Evolutionary conservation across 2,888 invertebrate genomes (phyloP).

Genomic region (Tetragonisca angustula): DNA sequence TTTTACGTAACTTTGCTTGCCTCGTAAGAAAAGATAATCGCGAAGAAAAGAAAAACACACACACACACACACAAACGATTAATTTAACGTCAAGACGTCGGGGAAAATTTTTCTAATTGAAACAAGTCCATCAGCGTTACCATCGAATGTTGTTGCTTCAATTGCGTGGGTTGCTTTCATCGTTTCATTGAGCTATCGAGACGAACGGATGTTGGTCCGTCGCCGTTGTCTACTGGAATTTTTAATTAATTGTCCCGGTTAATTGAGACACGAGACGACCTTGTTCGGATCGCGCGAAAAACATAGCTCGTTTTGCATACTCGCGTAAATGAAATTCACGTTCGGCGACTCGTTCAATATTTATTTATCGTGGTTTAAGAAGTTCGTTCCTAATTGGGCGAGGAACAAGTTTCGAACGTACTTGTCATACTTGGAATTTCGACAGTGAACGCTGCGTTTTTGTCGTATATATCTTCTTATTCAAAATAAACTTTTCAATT

Average conservation of each 20-base stretch:
- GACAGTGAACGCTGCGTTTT: neutral
- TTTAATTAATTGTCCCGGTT: slow-evolving; percentile 69
- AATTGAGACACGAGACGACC: slow-evolving; percentile 55
- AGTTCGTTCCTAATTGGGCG: neutral
- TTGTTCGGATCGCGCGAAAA: neutral
- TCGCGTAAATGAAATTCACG: slow-evolving; percentile 8
- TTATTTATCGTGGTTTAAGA: neutral
- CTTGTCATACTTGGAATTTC: neutral
- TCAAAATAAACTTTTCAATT: neutral
- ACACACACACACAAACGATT: too few relatives aligned
- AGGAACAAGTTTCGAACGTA: neutral
- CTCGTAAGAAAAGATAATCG: neutral
- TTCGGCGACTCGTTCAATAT: slow-evolving; percentile 8
- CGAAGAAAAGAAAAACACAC: neutral
- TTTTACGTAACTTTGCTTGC: slow-evolving; percentile 25
- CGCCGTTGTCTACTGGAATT: slow-evolving; percentile 61
- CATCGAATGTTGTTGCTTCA: slow-evolving; percentile 33
- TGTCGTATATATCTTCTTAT: too few relatives aligned
- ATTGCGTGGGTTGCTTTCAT: slow-evolving; percentile 38
- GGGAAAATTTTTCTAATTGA: slow-evolving; percentile 50
- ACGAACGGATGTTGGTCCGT: slow-evolving; percentile 49
- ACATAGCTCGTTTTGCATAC: slow-evolving; percentile 6
- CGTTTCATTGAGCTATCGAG: slow-evolving; percentile 41
- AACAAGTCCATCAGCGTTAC: slow-evolving; percentile 17
- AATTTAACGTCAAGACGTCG: neutral